Evolutionary conservation across 2,113 vertebrate species (phyloP).

Genomic region (Pitta sordida): DNA sequence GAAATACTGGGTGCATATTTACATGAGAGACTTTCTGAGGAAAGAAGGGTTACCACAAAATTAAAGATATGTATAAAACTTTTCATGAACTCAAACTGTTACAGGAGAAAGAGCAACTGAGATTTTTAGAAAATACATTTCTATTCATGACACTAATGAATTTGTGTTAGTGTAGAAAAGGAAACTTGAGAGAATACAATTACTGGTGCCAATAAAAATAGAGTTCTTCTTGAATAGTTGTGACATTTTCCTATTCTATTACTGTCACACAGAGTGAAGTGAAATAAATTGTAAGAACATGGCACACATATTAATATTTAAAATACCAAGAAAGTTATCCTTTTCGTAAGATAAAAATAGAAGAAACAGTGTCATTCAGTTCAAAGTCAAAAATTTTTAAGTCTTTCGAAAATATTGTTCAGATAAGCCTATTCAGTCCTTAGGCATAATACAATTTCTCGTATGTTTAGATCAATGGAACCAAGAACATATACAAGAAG

Average conservation of each 20-base stretch:
- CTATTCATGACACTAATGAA: neutral
- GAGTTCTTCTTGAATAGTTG: neutral
- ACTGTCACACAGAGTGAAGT: neutral
- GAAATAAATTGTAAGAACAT: neutral
- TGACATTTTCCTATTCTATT: neutral
- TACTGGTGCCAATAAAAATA: neutral
- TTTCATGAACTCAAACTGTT: neutral
- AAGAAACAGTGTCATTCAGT: neutral
- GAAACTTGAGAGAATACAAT: neutral
- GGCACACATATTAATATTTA: neutral
- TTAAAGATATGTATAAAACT: neutral
- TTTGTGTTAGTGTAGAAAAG: neutral
- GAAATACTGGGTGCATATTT: neutral
- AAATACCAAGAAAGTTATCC: neutral
- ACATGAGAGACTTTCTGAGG: neutral
- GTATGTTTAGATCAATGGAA: neutral
- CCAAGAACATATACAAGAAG: no score
- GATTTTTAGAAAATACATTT: neutral
- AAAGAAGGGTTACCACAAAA: neutral
- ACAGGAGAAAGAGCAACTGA: neutral
- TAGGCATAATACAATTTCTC: neutral
- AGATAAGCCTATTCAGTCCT: conserved; percentile 2
- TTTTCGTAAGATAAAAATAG: neutral
- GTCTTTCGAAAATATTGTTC: neutral
- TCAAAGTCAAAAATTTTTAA: neutral